These are phyloP conservation scores for Chinchilla lanigera DNA, from an alignment of 2,113 vertebrate species.

Conservation along the genomic window DNA sequence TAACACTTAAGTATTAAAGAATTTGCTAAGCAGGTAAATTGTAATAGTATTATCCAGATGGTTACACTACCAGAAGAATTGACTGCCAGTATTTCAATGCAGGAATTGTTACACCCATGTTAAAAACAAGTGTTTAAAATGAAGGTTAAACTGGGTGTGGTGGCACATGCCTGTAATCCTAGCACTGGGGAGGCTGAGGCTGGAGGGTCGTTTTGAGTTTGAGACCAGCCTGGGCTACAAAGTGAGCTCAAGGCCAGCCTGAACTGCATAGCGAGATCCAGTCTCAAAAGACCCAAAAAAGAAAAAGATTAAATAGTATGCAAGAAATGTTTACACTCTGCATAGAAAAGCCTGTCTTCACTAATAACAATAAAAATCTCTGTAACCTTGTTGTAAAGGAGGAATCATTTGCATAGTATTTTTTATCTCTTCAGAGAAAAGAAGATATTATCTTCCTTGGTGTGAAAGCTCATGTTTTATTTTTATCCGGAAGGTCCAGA, in stretches of 20 bases:
- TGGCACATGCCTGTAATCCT: too few relatives aligned
- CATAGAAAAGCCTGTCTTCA: neutral
- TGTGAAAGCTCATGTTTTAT: neutral
- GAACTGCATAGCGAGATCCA: too few relatives aligned
- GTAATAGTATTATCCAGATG: neutral
- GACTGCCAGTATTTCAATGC: constrained; percentile 7
- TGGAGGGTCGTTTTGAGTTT: too few relatives aligned
- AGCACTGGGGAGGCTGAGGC: too few relatives aligned
- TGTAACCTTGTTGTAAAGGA: neutral
- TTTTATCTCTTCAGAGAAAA: neutral
- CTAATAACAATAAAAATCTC: constrained; percentile 3
- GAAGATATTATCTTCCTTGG: neutral
- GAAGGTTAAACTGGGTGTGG: too few relatives aligned
- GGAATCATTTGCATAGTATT: neutral
- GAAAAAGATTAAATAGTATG: neutral
- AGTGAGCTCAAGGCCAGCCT: too few relatives aligned
- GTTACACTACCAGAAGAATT: neutral
- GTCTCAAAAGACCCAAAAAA: too few relatives aligned
- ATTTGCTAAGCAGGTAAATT: neutral
- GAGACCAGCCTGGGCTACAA: too few relatives aligned
- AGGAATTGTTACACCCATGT: neutral
- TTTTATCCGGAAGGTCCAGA: neutral
- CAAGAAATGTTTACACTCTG: neutral
- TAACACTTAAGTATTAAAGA: neutral
- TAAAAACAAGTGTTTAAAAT: constrained; percentile 37